Evolutionary conservation across 2,797 vertebrate genomes (phyloP).

Genomic region (Scolopax rusticola): DNA sequence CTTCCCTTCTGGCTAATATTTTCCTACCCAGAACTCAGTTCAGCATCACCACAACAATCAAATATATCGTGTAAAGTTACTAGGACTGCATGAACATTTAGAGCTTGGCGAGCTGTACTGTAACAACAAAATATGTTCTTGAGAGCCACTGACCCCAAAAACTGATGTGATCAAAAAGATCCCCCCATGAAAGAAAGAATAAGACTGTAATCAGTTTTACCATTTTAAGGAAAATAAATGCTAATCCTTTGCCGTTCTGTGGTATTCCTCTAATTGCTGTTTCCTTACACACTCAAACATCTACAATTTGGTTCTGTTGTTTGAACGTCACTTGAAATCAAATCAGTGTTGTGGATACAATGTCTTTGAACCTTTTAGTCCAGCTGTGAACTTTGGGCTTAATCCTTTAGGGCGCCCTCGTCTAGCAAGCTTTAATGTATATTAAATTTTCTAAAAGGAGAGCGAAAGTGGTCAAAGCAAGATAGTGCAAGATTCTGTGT

Average conservation of each 20-base stretch:
- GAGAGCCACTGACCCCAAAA: slow-evolving; percentile 52
- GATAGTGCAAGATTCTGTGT: slow-evolving; percentile 84
- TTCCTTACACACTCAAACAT: slow-evolving; percentile 65
- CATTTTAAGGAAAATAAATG: slow-evolving; percentile 57
- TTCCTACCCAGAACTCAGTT: neutral
- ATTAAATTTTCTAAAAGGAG: slow-evolving; percentile 76
- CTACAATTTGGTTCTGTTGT: slow-evolving; percentile 38
- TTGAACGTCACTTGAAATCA: slow-evolving; percentile 62
- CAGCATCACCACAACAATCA: neutral
- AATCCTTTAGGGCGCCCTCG: slow-evolving; percentile 73
- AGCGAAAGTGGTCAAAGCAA: slow-evolving; percentile 80
- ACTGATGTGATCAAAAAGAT: slow-evolving; percentile 49
- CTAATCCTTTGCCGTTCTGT: slow-evolving; percentile 36
- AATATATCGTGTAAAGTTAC: neutral
- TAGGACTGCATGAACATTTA: neutral
- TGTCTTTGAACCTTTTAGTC: slow-evolving; percentile 65
- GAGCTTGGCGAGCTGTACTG: neutral
- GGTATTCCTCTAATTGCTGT: slow-evolving; percentile 68
- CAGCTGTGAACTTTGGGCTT: slow-evolving; percentile 72
- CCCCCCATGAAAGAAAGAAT: slow-evolving; percentile 29
- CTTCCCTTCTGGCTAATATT: neutral
- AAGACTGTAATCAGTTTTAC: slow-evolving; percentile 50
- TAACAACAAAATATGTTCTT: neutral
- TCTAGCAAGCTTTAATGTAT: slow-evolving; percentile 75
- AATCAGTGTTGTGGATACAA: slow-evolving; percentile 18